A percentile compares a stretch with the other conserved stretches of the same genome.
Conservation (phyloP, 1,140 invertebrate genomes). For the Penaeus japonicus region DNA sequence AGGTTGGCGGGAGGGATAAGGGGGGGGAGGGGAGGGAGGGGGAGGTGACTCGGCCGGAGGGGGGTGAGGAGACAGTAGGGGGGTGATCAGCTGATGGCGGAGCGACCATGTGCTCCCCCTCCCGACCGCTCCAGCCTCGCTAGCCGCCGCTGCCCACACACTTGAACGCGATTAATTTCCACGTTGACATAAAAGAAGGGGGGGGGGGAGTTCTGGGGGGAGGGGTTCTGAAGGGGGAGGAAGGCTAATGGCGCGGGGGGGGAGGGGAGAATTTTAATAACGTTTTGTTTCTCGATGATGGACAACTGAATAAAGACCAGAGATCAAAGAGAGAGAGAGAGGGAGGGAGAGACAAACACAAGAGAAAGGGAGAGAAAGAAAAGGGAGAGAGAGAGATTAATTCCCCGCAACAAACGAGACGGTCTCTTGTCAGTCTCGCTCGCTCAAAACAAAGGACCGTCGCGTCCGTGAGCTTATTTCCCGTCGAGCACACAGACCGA, state of each 20-base stretch:
- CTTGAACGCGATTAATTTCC: not conserved
- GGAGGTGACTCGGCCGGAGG: not conserved
- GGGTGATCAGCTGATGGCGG: slow-evolving; percentile 4
- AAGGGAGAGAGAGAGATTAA: slow-evolving; percentile 6
- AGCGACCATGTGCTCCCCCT: not conserved
- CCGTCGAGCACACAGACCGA: too few species aligned
- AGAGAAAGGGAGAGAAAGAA: slow-evolving; percentile 11
- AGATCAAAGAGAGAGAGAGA: too few species aligned
- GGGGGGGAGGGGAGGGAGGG: not conserved
- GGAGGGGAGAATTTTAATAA: not conserved
- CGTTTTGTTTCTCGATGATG: not conserved
- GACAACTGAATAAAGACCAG: too few species aligned
- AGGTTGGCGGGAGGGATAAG: too few species aligned
- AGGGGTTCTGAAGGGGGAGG: not conserved
- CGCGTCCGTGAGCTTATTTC: too few species aligned
- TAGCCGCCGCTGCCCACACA: not conserved
- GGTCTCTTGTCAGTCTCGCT: too few species aligned
- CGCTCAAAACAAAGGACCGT: too few species aligned
- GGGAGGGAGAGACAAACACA: not conserved
- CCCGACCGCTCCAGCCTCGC: not conserved
- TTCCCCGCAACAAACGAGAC: not conserved
- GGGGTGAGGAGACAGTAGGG: not conserved
- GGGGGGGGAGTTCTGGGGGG: not conserved
- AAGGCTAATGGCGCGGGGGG: not conserved
- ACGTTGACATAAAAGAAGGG: not conserved